Conservation (phyloP, 2,797 vertebrate species). For the Chiroxiphia lanceolata region DNA sequence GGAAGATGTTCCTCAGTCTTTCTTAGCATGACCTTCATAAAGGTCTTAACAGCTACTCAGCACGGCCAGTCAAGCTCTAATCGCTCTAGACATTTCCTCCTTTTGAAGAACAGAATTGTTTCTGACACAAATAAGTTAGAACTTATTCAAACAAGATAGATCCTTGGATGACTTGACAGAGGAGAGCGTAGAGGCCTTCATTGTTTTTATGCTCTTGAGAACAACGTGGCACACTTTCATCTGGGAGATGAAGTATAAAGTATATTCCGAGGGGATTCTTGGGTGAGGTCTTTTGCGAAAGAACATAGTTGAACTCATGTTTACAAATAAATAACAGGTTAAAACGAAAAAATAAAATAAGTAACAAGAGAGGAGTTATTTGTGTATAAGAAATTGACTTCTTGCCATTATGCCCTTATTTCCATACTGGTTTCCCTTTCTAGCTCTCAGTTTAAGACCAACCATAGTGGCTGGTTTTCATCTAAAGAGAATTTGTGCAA, state of each 20-base stretch:
- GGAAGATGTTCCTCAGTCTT: neutral
- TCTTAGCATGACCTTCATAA: neutral
- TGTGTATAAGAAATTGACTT: neutral
- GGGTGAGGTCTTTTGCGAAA: neutral
- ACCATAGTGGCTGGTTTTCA: neutral
- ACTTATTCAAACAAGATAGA: neutral
- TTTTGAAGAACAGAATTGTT: neutral
- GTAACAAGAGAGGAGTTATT: neutral
- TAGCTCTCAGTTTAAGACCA: neutral
- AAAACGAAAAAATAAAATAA: neutral
- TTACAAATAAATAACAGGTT: neutral
- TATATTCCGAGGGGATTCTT: neutral
- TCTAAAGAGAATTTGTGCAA: constrained; percentile 3
- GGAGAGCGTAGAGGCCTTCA: neutral
- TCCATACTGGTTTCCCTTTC: neutral
- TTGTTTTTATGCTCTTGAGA: neutral
- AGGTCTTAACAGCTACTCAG: neutral
- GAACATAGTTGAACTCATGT: fast-evolving
- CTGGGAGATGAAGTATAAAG: neutral
- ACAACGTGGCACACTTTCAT: neutral
- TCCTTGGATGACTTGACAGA: neutral
- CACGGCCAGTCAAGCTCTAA: neutral
- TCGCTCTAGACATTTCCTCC: neutral
- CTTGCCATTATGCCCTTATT: neutral
- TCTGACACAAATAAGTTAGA: neutral